A percentile compares a stretch with the other conserved stretches of the same genome.
These are phyloP conservation scores for Mesoligia furuncula DNA, from an alignment of 2,888 invertebrate species.

Conservation along the genomic window DNA sequence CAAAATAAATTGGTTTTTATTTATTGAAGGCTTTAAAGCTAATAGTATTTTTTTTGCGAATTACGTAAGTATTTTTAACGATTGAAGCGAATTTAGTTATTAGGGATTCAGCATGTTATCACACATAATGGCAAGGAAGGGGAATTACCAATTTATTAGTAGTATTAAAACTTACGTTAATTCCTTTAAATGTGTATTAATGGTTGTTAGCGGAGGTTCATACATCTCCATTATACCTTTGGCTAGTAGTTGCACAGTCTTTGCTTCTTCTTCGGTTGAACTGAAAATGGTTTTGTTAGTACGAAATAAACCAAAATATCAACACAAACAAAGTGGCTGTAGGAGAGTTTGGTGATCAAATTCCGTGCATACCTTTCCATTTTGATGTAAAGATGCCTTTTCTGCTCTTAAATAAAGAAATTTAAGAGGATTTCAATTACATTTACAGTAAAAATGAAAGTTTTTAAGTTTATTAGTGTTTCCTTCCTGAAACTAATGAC, in stretches of 20 bases:
- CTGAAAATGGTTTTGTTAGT: conserved; percentile 28
- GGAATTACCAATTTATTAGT: not conserved
- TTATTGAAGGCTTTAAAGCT: no score
- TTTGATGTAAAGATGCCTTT: not conserved
- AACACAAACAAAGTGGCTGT: not conserved
- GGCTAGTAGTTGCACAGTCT: conserved; percentile 80
- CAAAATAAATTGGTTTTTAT: not conserved
- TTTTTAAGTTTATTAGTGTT: not conserved
- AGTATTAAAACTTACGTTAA: conserved; percentile 82
- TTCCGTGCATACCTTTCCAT: conserved; percentile 40
- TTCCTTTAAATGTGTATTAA: conserved; percentile 86
- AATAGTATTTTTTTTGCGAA: not conserved
- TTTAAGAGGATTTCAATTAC: not conserved
- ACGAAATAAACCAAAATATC: conserved; percentile 8
- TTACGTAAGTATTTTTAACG: no score
- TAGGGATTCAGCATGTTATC: no score
- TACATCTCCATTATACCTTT: conserved; percentile 86
- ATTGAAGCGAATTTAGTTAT: not conserved
- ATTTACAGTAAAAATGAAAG: conserved; percentile 23
- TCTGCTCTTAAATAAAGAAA: not conserved
- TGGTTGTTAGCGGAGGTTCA: conserved; percentile 85
- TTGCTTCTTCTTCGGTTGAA: conserved; percentile 75
- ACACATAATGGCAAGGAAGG: not conserved
- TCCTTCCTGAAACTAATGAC: conserved; percentile 31
- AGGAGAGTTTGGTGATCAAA: not conserved